Evolutionary conservation across 2,888 invertebrate genomes (phyloP).

Genomic region (Galerucella nymphaeae): DNA sequence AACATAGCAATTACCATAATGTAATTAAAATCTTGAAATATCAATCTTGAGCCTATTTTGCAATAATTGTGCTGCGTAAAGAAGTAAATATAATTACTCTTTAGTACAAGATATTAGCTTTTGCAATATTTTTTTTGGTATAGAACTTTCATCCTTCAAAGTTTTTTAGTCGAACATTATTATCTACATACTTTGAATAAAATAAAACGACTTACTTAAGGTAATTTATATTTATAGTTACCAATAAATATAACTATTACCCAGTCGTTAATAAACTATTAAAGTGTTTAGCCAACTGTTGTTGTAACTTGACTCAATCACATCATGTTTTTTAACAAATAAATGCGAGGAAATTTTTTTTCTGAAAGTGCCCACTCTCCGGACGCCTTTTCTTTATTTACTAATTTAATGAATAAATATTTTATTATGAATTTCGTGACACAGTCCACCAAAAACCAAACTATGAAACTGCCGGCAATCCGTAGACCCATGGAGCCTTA

Average conservation of each 20-base stretch:
- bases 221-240: conserved; percentile 1
- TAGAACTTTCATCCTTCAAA: background rate
- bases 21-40: background rate
- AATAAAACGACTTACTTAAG: background rate
- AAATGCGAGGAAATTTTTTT: background rate
- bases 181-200: background rate
- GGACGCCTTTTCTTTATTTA: too few species aligned
- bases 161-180: background rate
- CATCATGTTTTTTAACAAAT: background rate
- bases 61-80: background rate
- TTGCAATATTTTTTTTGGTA: background rate
- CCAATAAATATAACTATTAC: background rate
- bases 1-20: background rate
- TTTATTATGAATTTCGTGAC: too few species aligned
- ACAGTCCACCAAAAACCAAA: too few species aligned
- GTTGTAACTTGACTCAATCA: background rate
- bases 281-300: too few species aligned
- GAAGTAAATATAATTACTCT: background rate
- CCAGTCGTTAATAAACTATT: background rate
- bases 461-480: too few species aligned
- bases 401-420: too few species aligned
- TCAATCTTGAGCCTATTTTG: background rate
- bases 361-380: too few species aligned
- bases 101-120: background rate
- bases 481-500: too few species aligned